These are phyloP conservation scores for Oryzias dopingdopingensis DNA, from an alignment of 2,797 vertebrate genomes.

Conservation along the genomic window DNA sequence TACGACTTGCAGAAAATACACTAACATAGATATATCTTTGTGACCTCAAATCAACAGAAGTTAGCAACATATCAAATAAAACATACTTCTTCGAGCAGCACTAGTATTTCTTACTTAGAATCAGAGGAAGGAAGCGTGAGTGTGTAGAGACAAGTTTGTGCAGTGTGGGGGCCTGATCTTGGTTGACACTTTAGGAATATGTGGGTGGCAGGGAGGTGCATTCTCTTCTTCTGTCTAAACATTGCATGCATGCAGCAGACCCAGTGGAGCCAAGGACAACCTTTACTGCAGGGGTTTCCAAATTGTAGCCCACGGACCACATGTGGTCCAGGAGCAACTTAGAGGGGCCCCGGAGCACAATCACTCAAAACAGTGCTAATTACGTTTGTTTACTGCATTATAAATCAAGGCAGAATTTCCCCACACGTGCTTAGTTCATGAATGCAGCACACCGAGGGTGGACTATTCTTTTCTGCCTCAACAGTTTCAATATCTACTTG, in stretches of 20 bases:
- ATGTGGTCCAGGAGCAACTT: too few species aligned
- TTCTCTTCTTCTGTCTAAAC: constrained; percentile 71
- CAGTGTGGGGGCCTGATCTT: constrained; percentile 50
- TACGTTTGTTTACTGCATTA: too few species aligned
- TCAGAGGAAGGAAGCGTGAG: constrained; percentile 25
- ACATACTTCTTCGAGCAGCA: constrained; percentile 21
- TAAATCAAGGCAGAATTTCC: too few species aligned
- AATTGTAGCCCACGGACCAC: too few species aligned
- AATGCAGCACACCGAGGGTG: too few species aligned
- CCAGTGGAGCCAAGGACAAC: constrained; percentile 53
- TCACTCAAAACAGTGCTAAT: too few species aligned
- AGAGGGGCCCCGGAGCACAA: too few species aligned
- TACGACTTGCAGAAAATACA: constrained; percentile 56
- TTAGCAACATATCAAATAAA: constrained; percentile 9
- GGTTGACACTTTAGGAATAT: constrained; percentile 38
- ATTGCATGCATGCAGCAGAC: constrained; percentile 57
- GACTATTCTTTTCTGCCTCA: too few species aligned
- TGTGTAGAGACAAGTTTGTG: constrained; percentile 46
- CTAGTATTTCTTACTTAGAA: constrained; percentile 46
- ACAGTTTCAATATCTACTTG: too few species aligned
- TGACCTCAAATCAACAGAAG: constrained; percentile 39
- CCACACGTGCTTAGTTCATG: too few species aligned
- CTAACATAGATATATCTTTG: constrained; percentile 31
- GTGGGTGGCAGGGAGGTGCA: constrained; percentile 47
- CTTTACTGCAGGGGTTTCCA: constrained; percentile 36